Evolutionary conservation across 2,888 invertebrate species (phyloP), one percentile per base, ranked within the genome.

Genomic region (Dryomyza anilis): DNA sequence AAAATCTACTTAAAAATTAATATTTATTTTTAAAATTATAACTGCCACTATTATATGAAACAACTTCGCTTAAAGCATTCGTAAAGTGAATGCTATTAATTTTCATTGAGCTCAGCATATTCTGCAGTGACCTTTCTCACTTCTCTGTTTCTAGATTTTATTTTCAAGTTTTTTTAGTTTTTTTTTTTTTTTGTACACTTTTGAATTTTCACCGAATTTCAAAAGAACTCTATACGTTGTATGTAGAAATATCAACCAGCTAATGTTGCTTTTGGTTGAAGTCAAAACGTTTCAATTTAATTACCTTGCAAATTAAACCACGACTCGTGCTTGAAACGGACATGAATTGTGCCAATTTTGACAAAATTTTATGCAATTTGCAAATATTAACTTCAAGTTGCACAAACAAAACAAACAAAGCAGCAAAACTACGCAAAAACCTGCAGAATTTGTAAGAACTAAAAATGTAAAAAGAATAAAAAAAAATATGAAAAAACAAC

Each of bases 241-340:
- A n/a, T n/a, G n/a, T n/a, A n/a, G n/a, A n/a, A n/a, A n/a, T n/a
- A n/a, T n/a, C n/a, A n/a, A n/a, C n/a, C n/a, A n/a, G n/a, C n/a
- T 23, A 50, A 23, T 10, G 19, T 21, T 25, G 30, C 30, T 30
- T 46, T 7, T 29, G 46, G 46, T 14, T 21, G 33, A 48, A 23
- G 0, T 23, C 2, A n/a, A 21, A 48, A 29, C 21, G n/a, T 21
- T 25, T 36, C 23, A 43, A 50, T 43, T 39, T 50, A 61, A 57
- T 61, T 61, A 65, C 65, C 61, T 65, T 65, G 65, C 57, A 61
- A 39, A 21, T 57, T 33, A 52, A 61, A 57, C 57, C 56, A 50
- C 56, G 56, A 25, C 45, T 65, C 33, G 60, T 25, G n/a, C n/a
- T n/a, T 63, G 33, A 56, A 63, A 61, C 52, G 53, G 19, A 61